A percentile compares a stretch with the other conserved stretches of the same genome.
Conservation (phyloP, 2,797 vertebrate species). For the Rhodeus uyekii region DNA sequence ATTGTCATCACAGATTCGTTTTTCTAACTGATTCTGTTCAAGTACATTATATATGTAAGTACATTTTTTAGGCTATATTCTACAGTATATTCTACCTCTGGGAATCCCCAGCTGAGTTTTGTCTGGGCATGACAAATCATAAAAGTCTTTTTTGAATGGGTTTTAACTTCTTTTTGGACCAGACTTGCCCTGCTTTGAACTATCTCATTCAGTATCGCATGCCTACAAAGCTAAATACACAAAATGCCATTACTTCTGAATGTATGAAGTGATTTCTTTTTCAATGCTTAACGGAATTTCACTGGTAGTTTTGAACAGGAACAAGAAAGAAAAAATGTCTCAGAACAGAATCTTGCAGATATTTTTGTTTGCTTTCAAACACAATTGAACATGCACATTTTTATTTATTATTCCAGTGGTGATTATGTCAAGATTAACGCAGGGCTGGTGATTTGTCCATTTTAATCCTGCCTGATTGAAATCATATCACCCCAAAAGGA, state of each 20-base stretch:
- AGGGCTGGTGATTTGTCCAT: neutral
- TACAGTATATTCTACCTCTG: neutral
- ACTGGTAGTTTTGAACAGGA: neutral
- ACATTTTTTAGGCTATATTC: neutral
- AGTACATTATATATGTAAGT: neutral
- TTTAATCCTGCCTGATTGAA: neutral
- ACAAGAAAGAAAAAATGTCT: neutral
- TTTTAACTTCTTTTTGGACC: neutral
- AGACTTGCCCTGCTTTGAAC: conserved; percentile 15
- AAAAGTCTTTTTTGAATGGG: neutral
- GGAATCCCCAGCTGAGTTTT: conserved; percentile 20
- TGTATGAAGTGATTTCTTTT: neutral
- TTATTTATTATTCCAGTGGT: neutral
- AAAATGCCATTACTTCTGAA: neutral
- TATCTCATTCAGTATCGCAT: neutral
- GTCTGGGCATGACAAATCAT: conserved; percentile 12
- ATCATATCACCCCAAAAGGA: neutral
- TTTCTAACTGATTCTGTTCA: neutral
- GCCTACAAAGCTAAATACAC: neutral
- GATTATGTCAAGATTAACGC: neutral
- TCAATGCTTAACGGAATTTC: neutral
- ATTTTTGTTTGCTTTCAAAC: neutral
- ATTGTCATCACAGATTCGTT: no score
- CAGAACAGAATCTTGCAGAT: neutral
- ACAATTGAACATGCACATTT: neutral